A percentile compares a stretch with the other conserved stretches of the same genome.
Evolutionary conservation across 2,888 invertebrate species (phyloP).

Genomic region (Drosophila ustulata): DNA sequence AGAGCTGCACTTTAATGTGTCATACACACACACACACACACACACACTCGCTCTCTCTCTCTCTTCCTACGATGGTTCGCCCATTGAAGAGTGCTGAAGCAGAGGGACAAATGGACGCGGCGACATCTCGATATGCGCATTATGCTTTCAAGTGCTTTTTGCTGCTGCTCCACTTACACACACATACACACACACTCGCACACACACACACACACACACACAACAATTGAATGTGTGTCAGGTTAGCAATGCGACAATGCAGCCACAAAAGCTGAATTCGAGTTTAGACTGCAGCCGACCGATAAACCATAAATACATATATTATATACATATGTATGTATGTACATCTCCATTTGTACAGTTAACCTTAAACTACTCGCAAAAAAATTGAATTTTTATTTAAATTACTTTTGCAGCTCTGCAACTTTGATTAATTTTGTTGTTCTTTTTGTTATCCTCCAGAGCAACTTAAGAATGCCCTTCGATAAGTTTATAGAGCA

Average conservation of each 20-base stretch:
- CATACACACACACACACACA: slow-evolving; percentile 17
- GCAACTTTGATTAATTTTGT: no score
- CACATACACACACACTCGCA: slow-evolving; percentile 4
- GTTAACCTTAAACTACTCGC: neutral
- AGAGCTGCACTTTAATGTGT: slow-evolving; percentile 57
- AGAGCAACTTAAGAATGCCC: no score
- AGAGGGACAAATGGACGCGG: neutral
- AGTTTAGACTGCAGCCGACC: neutral
- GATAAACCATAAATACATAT: slow-evolving; percentile 5
- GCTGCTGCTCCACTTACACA: slow-evolving; percentile 41
- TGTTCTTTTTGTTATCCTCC: no score
- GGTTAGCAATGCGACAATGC: slow-evolving; percentile 14
- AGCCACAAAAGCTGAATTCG: slow-evolving; percentile 13
- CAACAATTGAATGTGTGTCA: slow-evolving; percentile 10
- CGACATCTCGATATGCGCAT: slow-evolving; percentile 58
- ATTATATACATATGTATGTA: no score
- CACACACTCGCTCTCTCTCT: no score
- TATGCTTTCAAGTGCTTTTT: slow-evolving; percentile 55
- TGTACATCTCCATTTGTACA: neutral
- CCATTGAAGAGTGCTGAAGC: slow-evolving; percentile 26
- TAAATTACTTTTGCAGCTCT: no score
- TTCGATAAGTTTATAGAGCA: no score
- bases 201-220: slow-evolving; percentile 4
- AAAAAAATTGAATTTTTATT: no score
- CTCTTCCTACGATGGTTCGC: slow-evolving; percentile 14